Conservation (phyloP, 23 tunicate species). For the Halocynthia roretzi region DNA sequence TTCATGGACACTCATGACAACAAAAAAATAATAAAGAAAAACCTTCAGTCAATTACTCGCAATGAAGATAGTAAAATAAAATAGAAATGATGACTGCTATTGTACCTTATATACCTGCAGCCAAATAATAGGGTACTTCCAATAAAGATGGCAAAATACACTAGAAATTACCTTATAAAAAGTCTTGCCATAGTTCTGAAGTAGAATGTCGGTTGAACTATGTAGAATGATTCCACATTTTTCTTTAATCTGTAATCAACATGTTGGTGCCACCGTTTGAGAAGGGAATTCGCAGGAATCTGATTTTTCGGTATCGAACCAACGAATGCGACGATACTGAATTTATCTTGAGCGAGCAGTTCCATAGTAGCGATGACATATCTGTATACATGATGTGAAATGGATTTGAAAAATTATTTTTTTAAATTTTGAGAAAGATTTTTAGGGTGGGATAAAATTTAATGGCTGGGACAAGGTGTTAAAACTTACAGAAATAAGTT, state of each 20-base stretch:
- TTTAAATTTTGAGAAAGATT: too few relatives aligned
- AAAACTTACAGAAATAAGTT: conserved; percentile 79
- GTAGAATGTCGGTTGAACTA: conserved; percentile 71
- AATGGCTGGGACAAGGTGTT: too few relatives aligned
- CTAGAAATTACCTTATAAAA: conserved; percentile 60
- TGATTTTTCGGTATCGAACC: conserved; percentile 44
- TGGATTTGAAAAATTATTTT: too few relatives aligned
- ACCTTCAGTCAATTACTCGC: background rate
- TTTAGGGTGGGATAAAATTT: too few relatives aligned
- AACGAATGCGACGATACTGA: conserved; percentile 64
- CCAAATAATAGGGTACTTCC: too few relatives aligned
- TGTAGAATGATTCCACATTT: conserved; percentile 66
- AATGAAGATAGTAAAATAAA: conserved; percentile 1
- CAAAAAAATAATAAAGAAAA: background rate
- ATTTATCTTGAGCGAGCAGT: conserved; percentile 60
- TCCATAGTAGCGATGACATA: conserved; percentile 71
- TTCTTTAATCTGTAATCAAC: conserved; percentile 51
- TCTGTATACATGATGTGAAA: conserved; percentile 24
- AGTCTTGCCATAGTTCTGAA: conserved; percentile 64
- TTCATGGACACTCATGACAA: background rate
- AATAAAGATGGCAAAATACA: background rate
- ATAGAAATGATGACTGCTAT: background rate
- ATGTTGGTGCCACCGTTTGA: conserved; percentile 56
- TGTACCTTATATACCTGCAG: background rate
- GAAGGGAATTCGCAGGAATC: conserved; percentile 55